Evolutionary conservation across 2,797 vertebrate genomes (phyloP).

Genomic region (Huso huso): DNA sequence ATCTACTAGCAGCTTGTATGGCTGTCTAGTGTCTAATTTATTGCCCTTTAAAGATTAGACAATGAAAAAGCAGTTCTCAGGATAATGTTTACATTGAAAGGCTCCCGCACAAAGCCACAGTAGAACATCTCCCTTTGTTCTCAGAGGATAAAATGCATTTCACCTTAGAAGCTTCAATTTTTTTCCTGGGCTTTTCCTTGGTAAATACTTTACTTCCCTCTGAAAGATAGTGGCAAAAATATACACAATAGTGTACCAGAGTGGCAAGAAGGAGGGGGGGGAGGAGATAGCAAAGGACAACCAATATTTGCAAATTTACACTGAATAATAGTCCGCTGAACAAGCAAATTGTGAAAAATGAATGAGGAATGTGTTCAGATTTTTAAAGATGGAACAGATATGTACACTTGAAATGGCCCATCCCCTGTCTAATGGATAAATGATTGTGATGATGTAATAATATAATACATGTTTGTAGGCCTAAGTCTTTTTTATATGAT

Average conservation of each 20-base stretch:
- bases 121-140: constrained; percentile 43
- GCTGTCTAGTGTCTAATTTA: constrained; percentile 81
- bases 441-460: too few species aligned
- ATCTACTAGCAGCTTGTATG: constrained; percentile 87
- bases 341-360: too few species aligned
- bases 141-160: constrained; percentile 13
- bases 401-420: too few species aligned
- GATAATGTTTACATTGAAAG: constrained; percentile 79
- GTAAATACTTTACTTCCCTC: background rate
- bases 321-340: too few species aligned
- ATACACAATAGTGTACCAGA: background rate
- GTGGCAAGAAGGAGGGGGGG: too few species aligned
- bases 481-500: too few species aligned
- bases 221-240: constrained; percentile 4
- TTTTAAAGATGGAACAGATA: too few species aligned
- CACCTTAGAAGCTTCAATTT: constrained; percentile 1
- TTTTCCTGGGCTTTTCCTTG: background rate
- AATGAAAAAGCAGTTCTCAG: constrained; percentile 64
- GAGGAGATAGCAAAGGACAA: constrained; percentile 1
- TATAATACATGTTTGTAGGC: too few species aligned
- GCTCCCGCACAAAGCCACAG: constrained; percentile 46
- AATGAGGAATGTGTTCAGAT: too few species aligned
- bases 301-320: too few species aligned
- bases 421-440: too few species aligned
- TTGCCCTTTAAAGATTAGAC: constrained; percentile 81